Base-by-base conservation (phyloP, 2,797 vertebrate species). In the Anguilla obscura region DNA sequence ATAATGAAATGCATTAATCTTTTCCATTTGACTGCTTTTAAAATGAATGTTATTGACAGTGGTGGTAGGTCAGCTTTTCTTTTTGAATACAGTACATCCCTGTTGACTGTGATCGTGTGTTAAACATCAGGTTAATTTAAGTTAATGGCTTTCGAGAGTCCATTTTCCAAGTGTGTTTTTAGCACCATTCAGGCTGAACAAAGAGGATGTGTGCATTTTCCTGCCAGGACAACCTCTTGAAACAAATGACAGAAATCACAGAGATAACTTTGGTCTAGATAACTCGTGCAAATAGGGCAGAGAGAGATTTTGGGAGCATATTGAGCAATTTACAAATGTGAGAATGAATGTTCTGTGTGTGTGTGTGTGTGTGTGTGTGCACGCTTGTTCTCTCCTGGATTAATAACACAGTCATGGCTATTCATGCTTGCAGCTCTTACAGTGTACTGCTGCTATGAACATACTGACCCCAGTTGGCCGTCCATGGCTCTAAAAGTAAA, bases 311-410 rank as follows among this genome's bases (percentile, higher is more conserved):
- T 1, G 27, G 71, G 71, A 76, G 3, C 12, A 36, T 36, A 76
- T 18, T 40, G 12, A 33, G 71, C 33, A 76, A 76, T 76, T 76
- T 76, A 76, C 71, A 33, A 33, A 76, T 40, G 12, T 76, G 33
- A 40, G 71, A 36, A 76, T 33, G 14, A 3, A 16, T 76, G 9
- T 36, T 14, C 8, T 16, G 33, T 27, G 24, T 66, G 63, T 66
- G 63, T 24, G 63, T n/a, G 63, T 66, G 69, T 71, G 69, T 71
- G 69, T 74, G 69, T 33, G 69, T 74, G 69, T 36, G 69, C 30
- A 9, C 30, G 16, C 45, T 10, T 50, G 45, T 50, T 48, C 79
- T 82, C 45, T 45, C 5, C 79, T 82, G 79, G 27, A 82, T 10
- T 82, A 50, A 48, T n/a, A 48, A 50, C 45, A n/a, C 79, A 50